Evolutionary conservation across 1,140 invertebrate species (phyloP).

Genomic region (Euwallacea fornicatus): DNA sequence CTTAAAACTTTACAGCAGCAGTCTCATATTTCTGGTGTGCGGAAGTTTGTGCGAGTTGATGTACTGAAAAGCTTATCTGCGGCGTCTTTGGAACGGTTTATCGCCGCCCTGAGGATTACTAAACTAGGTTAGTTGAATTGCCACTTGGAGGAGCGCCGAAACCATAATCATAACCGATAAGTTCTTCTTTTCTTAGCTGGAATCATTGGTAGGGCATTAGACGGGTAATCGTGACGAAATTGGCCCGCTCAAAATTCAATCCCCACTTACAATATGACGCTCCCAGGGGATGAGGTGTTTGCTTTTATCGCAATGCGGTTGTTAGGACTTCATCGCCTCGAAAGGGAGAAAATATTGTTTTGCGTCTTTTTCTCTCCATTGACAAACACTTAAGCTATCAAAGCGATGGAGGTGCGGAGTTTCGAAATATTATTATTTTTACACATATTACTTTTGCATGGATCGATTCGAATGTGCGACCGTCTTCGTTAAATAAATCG

Average conservation of each 20-base stretch:
- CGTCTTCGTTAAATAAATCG: conserved; percentile 1
- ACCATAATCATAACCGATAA: conserved; percentile 41
- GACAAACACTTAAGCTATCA: no score
- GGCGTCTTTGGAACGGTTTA: conserved; percentile 32
- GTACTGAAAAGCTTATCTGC: conserved; percentile 38
- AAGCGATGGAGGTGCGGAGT: no score
- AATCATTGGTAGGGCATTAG: conserved; percentile 33
- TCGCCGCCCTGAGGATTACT: conserved; percentile 37
- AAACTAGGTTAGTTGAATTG: conserved; percentile 41
- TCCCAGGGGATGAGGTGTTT: conserved; percentile 12
- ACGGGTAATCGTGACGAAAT: conserved; percentile 28
- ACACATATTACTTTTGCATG: neutral
- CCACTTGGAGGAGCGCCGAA: conserved; percentile 33
- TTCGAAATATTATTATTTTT: neutral
- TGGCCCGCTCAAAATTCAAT: conserved; percentile 24
- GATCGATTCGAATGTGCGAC: neutral
- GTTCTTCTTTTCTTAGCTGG: conserved; percentile 30
- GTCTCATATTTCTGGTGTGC: conserved; percentile 25
- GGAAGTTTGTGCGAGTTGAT: conserved; percentile 37
- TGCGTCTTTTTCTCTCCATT: no score
- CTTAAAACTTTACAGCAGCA: conserved; percentile 26
- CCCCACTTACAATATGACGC: conserved; percentile 21
- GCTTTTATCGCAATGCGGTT: no score
- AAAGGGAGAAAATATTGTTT: no score
- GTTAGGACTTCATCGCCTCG: no score